These are phyloP conservation scores for Periophthalmodon schlosseri DNA, from an alignment of 2,113 vertebrate genomes.

Conservation along the genomic window DNA sequence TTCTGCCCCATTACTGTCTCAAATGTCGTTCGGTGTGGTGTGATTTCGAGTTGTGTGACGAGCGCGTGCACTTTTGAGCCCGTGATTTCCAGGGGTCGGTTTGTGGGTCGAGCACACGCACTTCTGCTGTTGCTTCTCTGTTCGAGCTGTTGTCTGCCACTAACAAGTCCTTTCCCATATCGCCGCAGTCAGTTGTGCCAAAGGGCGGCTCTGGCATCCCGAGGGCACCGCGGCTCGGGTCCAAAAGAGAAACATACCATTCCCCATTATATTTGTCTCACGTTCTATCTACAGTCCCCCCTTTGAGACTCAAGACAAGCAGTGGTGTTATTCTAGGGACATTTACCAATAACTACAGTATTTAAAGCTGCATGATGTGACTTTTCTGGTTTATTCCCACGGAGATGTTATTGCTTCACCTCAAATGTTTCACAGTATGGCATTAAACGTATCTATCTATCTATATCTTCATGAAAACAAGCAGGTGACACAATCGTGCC, in stretches of 20 bases:
- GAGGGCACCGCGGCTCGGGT: conserved; percentile 9
- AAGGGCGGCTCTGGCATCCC: conserved; percentile 19
- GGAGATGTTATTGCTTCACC: no score
- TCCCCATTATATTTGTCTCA: conserved; percentile 36
- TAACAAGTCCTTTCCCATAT: neutral
- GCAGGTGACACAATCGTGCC: no score
- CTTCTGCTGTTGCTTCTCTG: conserved; percentile 21
- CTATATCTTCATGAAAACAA: no score
- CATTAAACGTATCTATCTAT: no score
- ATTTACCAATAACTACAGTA: neutral
- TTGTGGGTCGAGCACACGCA: neutral
- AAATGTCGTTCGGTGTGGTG: neutral
- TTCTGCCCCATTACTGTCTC: neutral
- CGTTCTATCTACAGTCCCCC: conserved; percentile 2
- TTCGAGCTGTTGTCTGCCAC: neutral
- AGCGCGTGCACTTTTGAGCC: neutral
- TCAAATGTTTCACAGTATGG: no score
- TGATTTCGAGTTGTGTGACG: neutral
- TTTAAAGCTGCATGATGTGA: no score
- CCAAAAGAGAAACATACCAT: conserved; percentile 12
- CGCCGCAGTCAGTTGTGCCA: neutral
- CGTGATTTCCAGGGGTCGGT: neutral
- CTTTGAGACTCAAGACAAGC: conserved; percentile 4
- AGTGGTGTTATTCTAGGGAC: conserved; percentile 11
- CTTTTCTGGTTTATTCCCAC: no score